Conservation (phyloP, 2,888 invertebrate genomes). For the Drosophila borborema region DNA sequence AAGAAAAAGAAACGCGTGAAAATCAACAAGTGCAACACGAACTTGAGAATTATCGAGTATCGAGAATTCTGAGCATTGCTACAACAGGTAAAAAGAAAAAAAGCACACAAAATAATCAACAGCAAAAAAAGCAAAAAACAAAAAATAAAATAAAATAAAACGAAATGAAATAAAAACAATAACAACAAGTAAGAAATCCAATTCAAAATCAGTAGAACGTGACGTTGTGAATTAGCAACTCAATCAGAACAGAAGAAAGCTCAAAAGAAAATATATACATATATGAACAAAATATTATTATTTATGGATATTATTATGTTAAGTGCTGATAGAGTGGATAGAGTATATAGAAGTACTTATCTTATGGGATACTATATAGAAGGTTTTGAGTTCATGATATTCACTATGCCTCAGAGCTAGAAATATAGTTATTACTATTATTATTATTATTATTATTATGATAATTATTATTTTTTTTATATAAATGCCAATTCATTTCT, state of each 20-base stretch:
- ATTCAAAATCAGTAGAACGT: constrained; percentile 7
- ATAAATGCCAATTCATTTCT: background rate
- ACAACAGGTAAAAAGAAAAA: constrained; percentile 24
- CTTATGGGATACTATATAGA: background rate
- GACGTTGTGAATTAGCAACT: constrained; percentile 1
- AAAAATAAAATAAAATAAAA: background rate
- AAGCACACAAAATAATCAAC: constrained; percentile 1
- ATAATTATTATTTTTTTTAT: no score
- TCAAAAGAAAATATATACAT: background rate
- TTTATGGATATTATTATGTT: background rate
- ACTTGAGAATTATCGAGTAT: constrained; percentile 26
- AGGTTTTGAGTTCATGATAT: no score
- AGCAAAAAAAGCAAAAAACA: background rate
- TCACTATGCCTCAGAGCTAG: no score
- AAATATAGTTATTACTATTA: no score
- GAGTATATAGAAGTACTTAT: background rate
- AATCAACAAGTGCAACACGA: constrained; percentile 31
- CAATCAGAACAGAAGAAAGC: constrained; percentile 5
- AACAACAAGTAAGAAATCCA: constrained; percentile 6
- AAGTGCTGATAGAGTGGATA: background rate
- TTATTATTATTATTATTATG: no score
- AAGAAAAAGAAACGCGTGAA: constrained; percentile 7
- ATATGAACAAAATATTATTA: background rate
- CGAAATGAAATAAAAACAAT: background rate
- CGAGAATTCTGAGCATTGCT: constrained; percentile 1